phyloP scores from a whole-genome alignment of 1,140 invertebrate species.

The Monomorium pharaonis region DNA sequence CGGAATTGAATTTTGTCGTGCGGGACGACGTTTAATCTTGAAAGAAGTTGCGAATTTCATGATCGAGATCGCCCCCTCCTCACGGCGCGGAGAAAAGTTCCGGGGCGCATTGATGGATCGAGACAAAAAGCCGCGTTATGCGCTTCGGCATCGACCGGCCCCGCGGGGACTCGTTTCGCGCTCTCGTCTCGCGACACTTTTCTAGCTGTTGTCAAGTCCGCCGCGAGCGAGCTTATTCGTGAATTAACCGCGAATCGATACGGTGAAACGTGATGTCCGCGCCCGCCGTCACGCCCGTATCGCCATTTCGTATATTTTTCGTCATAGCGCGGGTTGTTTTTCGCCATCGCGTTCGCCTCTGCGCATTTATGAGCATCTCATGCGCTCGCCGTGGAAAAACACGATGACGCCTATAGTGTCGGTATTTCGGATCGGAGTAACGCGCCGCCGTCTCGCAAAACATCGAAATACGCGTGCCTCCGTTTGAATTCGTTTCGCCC shows the following conservation, averaged over 20 bases:
- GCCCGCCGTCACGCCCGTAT: conserved; percentile 7
- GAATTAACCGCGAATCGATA: conserved; percentile 53
- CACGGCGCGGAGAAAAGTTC: conserved; percentile 15
- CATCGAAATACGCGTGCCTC: conserved; percentile 17
- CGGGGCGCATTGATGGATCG: conserved; percentile 38
- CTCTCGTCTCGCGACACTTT: conserved; percentile 39
- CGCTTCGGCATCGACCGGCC: background rate
- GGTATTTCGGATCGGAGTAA: conserved; percentile 14
- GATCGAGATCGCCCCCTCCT: background rate
- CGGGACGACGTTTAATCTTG: conserved; percentile 37
- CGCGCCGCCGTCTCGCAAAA: conserved; percentile 15
- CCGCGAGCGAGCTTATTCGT: conserved; percentile 26
- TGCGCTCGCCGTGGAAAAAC: conserved; percentile 16
- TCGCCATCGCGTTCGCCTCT: conserved; percentile 19
- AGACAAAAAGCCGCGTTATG: background rate
- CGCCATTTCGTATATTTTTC: conserved; percentile 32
- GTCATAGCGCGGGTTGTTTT: conserved; percentile 35
- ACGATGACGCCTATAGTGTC: conserved; percentile 22
- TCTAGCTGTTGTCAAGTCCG: background rate
- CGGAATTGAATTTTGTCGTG: conserved; percentile 26
- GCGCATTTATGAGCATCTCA: conserved; percentile 52
- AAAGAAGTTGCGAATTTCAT: conserved; percentile 32
- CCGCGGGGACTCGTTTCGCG: background rate
- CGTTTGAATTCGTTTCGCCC: conserved; percentile 29
- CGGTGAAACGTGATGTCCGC: background rate